These are phyloP conservation scores for Gallinago paraguaiae DNA, from an alignment of 2,113 vertebrate genomes.

Conservation along the genomic window DNA sequence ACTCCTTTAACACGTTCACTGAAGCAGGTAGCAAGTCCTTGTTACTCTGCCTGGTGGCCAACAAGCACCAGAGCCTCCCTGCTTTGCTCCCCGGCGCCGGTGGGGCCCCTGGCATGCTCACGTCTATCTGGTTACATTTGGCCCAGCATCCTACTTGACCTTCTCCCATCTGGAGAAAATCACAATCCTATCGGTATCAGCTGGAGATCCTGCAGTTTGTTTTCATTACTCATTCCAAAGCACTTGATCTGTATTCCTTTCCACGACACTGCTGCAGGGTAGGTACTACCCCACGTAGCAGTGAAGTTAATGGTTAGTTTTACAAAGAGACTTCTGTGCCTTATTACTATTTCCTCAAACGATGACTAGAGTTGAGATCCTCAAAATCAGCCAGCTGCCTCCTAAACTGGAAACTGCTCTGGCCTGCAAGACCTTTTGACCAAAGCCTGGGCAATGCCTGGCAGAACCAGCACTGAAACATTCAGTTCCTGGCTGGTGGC, in stretches of 20 bases:
- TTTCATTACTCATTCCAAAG: background rate
- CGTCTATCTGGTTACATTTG: background rate
- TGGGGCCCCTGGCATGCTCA: accelerated
- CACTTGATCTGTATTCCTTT: background rate
- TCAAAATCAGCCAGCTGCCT: background rate
- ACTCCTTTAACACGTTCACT: background rate
- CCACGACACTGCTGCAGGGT: background rate
- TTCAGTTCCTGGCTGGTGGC: background rate
- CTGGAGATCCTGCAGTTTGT: background rate
- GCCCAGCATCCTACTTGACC: background rate
- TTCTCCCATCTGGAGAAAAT: background rate
- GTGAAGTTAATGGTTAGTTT: background rate
- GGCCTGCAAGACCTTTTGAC: background rate
- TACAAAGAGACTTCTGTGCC: background rate
- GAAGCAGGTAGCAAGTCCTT: background rate
- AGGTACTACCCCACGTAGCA: accelerated
- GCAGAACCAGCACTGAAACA: background rate
- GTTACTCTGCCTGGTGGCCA: background rate
- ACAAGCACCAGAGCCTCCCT: background rate
- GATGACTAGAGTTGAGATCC: background rate
- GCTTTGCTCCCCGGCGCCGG: accelerated
- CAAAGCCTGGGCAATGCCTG: background rate
- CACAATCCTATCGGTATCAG: background rate
- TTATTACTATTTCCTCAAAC: background rate
- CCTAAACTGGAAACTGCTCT: background rate